Evolutionary conservation across 2,888 invertebrate genomes (phyloP), one percentile per base, ranked within the genome.

Genomic region (Fabriciana adippe): DNA sequence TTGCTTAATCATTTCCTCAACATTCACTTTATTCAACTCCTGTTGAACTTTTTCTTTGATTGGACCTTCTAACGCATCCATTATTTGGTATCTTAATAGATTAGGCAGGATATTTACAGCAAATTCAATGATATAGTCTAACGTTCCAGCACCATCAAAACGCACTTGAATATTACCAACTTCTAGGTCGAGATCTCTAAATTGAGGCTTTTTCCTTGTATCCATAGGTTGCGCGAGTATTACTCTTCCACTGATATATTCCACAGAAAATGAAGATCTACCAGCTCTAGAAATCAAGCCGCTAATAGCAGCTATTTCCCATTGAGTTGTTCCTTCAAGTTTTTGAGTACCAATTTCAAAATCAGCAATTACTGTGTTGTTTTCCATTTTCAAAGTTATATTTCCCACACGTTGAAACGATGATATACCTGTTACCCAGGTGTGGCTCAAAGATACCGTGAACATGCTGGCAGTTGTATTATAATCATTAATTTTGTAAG

Each of bases 151-250:
- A 0, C 98, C 98, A 76, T 97, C 94, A 76, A 96, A 96, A 26
- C 97, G 93, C 18, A 97, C 94, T 85, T 97, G 97, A 74, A 97
- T 96, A 80, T 97, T 97, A 3, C 97, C 97, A 72, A 97, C 84
- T 83, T 97, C 96, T 63, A 97, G 89, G 80, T 97, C 95, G 48
- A 97, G 89, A 74, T 95, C 95, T 75, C 95, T 95, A 54, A 97
- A 93, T 72, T 93, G 88, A 0, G 97, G 96, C 21, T 94, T 94
- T 71, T 96, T 93, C 68, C 96, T 93, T 0, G 96, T 96, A 80
- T 97, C 97, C 74, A 97, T 87, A 0, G 96, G 94, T 84, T 97
- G 97, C 66, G 95, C 96, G 1, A 96, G 78, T 66, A 94, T 93
- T 13, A 96, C 79, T 74, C 95, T 93, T 1, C 95, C 95, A 75